These are phyloP conservation scores for Tolmerus cingulatus DNA, from an alignment of 2,888 invertebrate species.

Conservation along the genomic window DNA sequence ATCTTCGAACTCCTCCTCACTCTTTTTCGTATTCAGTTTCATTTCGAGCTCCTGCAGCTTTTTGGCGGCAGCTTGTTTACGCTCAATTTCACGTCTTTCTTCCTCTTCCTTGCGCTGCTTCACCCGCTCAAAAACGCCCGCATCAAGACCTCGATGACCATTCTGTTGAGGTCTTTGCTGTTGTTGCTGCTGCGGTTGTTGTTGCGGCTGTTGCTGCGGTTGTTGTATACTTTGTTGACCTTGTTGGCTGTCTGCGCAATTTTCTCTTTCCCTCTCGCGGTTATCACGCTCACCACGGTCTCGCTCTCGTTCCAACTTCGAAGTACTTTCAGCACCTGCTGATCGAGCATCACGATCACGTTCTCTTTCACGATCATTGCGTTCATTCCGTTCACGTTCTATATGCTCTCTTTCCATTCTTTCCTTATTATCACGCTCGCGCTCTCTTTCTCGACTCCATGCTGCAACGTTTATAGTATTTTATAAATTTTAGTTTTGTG, in stretches of 20 bases:
- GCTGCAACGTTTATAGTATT: neutral
- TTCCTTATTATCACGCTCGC: constrained; percentile 45
- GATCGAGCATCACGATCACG: neutral
- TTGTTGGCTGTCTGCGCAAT: constrained; percentile 51
- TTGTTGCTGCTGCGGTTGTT: constrained; percentile 53
- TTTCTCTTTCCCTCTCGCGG: constrained; percentile 53
- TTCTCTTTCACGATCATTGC: constrained; percentile 55
- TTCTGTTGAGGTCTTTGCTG: constrained; percentile 55
- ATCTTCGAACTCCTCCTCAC: constrained; percentile 61
- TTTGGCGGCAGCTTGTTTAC: constrained; percentile 69
- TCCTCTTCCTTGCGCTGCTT: constrained; percentile 88
- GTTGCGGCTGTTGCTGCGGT: constrained; percentile 55
- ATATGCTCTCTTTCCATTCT: constrained; percentile 48
- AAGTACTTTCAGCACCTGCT: neutral
- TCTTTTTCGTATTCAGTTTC: constrained; percentile 70
- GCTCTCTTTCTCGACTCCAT: constrained; percentile 40
- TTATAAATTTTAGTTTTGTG: neutral
- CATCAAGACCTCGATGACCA: constrained; percentile 69
- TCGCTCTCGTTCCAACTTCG: constrained; percentile 38
- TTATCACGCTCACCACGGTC: constrained; percentile 43
- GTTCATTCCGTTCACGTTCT: constrained; percentile 51
- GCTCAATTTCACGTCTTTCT: constrained; percentile 77
- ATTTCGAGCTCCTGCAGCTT: constrained; percentile 75
- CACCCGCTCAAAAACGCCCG: constrained; percentile 82
- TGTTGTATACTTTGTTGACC: constrained; percentile 54